Evolutionary conservation across 2,113 vertebrate species (phyloP).

Genomic region (Rostratula benghalensis): DNA sequence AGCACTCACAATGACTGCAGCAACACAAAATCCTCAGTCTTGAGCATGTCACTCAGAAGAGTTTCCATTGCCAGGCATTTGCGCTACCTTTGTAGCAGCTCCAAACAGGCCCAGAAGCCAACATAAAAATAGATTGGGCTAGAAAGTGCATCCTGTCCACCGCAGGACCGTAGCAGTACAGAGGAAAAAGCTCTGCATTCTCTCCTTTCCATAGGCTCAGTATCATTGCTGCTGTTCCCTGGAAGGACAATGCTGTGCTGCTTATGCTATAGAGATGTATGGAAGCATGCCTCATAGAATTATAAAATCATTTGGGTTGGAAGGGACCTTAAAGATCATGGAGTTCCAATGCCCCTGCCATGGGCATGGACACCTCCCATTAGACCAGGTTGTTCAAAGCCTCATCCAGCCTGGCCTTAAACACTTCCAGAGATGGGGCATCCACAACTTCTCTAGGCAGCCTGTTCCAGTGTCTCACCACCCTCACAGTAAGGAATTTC

Average conservation of each 20-base stretch:
- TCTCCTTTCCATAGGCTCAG: rapidly evolving
- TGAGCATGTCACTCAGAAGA: rapidly evolving
- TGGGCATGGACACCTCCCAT: too few relatives aligned
- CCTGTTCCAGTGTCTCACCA: too few relatives aligned
- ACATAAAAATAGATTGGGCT: not conserved
- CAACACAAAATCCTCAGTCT: not conserved
- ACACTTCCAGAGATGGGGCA: too few relatives aligned
- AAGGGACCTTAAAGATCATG: too few relatives aligned
- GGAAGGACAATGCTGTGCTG: rapidly evolving
- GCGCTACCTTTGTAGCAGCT: not conserved
- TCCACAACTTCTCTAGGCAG: too few relatives aligned
- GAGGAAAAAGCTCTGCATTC: not conserved
- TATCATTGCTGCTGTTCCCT: rapidly evolving
- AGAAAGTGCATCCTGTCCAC: not conserved
- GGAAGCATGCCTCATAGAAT: not conserved
- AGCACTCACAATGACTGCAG: not conserved
- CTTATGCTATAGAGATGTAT: rapidly evolving
- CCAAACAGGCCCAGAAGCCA: not conserved
- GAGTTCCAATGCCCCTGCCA: too few relatives aligned
- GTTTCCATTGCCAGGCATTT: rapidly evolving
- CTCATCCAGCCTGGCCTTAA: too few relatives aligned
- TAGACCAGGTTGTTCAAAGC: too few relatives aligned
- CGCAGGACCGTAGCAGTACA: rapidly evolving
- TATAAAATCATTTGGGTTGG: too few relatives aligned
- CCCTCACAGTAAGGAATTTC: too few relatives aligned